Evolutionary conservation across 2,888 invertebrate species (phyloP), one percentile per base, ranked within the genome.

Genomic region (Noctuana brunneofusca): DNA sequence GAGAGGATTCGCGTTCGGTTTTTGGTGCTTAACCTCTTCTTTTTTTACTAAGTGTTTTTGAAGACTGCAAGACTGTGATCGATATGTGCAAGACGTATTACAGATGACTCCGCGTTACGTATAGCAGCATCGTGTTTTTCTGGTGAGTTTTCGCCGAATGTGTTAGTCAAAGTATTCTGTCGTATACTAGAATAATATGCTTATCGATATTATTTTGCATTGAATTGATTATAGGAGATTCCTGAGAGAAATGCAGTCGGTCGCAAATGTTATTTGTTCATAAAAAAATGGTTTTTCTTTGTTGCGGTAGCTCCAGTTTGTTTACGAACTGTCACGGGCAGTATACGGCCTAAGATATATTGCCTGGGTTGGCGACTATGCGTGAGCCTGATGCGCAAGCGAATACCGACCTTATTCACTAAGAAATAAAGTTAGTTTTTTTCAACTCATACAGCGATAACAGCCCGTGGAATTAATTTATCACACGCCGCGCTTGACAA

Each of bases 251-350:
- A 38, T 49, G 20, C 64, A 48, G 70, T 66, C 64, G 50, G 49
- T 64, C 63, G 59, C 65, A 58, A 48, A 60, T 65, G 63, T 64
- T 48, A 58, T 57, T 65, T 58, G 35, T 55, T 59, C 53, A 56
- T 50, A 54, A 71, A 79, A 81, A 77, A 75, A 75, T 77, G 77
- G 71, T 77, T 20, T 71, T 68, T 70, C 76, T 83, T 87, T 89
- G 89, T 91, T 90, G 89, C 88, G 90, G 90, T 89, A 91, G 89
- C 86, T 88, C 83, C 89, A 88, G 92, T 92, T 92, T 92, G 92
- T 92, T 92, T 92, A 92, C 92, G 89, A 92, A 92, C 91, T 92
- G 92, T 92, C 92, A 92, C 89, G 89, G 89, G 80, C 91, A 91
- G 90, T 90, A 89, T 87, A 89, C 90, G 87, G 90, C 90, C 89